Evolutionary conservation across 1,140 invertebrate genomes (phyloP).

Genomic region (Ectropis grisescens): DNA sequence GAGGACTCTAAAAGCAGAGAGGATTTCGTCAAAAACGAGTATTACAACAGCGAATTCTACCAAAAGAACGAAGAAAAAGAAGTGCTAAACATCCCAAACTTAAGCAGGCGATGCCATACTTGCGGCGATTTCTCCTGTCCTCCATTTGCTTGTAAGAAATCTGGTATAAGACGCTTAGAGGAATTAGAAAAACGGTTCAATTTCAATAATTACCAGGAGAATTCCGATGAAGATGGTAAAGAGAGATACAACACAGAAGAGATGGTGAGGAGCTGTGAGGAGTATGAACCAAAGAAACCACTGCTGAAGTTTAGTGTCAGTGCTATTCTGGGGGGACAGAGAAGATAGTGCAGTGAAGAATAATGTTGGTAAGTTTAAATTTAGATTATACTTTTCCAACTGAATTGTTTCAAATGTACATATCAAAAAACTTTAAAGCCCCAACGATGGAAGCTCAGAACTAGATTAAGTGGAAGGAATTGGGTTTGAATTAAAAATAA

Average conservation of each 20-base stretch:
- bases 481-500: neutral
- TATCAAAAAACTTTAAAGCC: too few relatives aligned
- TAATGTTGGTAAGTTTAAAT: slow-evolving; percentile 31
- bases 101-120: slow-evolving; percentile 31
- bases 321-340: slow-evolving; percentile 82
- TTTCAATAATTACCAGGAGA: slow-evolving; percentile 43
- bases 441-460: too few relatives aligned
- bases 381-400: neutral
- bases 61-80: slow-evolving; percentile 49
- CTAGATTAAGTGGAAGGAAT: too few relatives aligned
- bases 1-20: slow-evolving; percentile 54
- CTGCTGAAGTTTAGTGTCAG: slow-evolving; percentile 93
- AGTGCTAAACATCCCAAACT: slow-evolving; percentile 44
- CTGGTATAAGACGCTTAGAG: slow-evolving; percentile 41
- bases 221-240: slow-evolving; percentile 39
- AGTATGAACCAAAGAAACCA: slow-evolving; percentile 74
- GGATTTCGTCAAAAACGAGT: slow-evolving; percentile 37
- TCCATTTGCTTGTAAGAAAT: slow-evolving; percentile 49
- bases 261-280: slow-evolving; percentile 50
- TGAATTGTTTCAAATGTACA: too few relatives aligned
- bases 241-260: slow-evolving; percentile 36
- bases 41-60: slow-evolving; percentile 42
- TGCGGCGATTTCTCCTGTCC: slow-evolving; percentile 44
- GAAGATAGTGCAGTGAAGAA: slow-evolving; percentile 32
- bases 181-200: slow-evolving; percentile 54